Conservation (phyloP, 2,113 vertebrate species). For the Murina feae region DNA sequence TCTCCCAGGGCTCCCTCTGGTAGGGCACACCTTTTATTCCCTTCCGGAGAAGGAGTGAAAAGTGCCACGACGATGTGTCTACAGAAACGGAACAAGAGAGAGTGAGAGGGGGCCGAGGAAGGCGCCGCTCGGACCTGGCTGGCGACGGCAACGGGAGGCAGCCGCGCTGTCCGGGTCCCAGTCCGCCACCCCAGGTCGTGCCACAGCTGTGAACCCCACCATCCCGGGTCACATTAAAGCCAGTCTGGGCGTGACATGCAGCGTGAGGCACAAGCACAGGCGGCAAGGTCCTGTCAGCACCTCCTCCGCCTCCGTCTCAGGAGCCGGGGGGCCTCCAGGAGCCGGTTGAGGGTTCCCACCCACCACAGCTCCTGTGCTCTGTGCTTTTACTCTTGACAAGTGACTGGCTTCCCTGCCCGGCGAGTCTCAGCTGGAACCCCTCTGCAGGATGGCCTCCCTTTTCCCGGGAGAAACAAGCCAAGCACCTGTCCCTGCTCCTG, state of each 20-base stretch:
- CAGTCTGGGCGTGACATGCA: no score
- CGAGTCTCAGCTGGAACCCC: background rate
- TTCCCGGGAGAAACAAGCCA: background rate
- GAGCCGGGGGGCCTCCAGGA: background rate
- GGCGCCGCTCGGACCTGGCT: no score
- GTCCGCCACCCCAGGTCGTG: no score
- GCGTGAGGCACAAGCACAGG: no score
- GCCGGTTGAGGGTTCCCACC: accelerated
- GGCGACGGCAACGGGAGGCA: no score
- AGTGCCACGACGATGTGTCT: no score
- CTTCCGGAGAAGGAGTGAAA: no score
- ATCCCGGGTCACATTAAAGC: background rate
- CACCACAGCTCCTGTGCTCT: accelerated
- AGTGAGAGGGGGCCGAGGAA: no score
- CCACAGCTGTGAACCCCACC: background rate
- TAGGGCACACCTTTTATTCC: no score
- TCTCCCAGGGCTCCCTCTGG: no score
- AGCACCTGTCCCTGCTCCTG: background rate
- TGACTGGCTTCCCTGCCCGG: accelerated
- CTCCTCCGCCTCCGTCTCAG: background rate
- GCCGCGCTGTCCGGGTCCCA: no score
- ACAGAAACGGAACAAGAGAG: no score
- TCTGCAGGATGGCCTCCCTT: background rate
- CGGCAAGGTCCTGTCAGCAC: background rate
- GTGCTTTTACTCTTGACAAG: accelerated